Percentiles rank a stretch among this genome's conserved stretches.
These are phyloP conservation scores for Sula dactylatra DNA, from an alignment of 2,113 vertebrate species.

Conservation along the genomic window DNA sequence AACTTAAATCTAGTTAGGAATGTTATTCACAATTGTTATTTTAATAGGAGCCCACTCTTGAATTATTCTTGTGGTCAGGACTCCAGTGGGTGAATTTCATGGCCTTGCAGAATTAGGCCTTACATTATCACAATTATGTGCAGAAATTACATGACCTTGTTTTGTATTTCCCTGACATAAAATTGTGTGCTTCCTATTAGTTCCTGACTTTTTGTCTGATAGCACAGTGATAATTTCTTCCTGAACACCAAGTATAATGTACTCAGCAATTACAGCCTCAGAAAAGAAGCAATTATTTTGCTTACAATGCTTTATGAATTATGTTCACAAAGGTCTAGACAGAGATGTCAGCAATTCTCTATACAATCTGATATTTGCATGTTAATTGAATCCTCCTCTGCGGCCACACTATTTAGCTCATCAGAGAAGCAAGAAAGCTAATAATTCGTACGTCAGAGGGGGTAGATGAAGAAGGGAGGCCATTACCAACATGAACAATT, in stretches of 20 bases:
- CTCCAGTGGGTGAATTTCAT: neutral
- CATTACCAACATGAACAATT: neutral
- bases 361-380: constrained; percentile 53
- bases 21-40: neutral
- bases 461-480: neutral
- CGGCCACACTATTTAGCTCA: constrained; percentile 35
- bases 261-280: neutral
- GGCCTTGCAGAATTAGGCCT: neutral
- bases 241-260: neutral
- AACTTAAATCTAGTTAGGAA: neutral
- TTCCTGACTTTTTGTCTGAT: constrained; percentile 29
- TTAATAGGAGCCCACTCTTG: neutral
- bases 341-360: constrained; percentile 37
- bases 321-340: constrained; percentile 44
- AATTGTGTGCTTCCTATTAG: constrained; percentile 42
- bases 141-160: constrained; percentile 30
- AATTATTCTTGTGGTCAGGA: neutral
- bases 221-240: constrained; percentile 8
- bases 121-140: constrained; percentile 16
- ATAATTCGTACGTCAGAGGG: constrained; percentile 12
- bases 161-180: constrained; percentile 35
- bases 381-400: constrained; percentile 49
- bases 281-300: constrained; percentile 59
- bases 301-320: constrained; percentile 48
- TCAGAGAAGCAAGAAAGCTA: constrained; percentile 32